Evolutionary conservation across 2,888 invertebrate genomes (phyloP).

Genomic region (Apomyelois bistriatella): DNA sequence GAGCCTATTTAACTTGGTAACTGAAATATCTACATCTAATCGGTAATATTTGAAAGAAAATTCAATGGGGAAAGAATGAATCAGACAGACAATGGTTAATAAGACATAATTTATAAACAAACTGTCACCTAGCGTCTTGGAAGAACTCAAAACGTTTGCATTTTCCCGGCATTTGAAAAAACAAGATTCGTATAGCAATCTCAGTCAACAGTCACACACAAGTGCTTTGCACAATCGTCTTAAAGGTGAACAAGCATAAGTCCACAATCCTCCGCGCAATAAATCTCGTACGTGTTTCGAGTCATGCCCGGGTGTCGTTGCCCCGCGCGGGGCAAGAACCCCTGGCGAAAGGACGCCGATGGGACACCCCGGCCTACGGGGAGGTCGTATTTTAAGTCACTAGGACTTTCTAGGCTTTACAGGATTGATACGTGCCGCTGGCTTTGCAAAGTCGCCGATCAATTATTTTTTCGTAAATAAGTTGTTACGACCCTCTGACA

Average conservation of each 20-base stretch:
- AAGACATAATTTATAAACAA: too few relatives aligned
- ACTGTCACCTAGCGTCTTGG: too few relatives aligned
- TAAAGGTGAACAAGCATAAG: conserved; percentile 8
- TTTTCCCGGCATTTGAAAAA: too few relatives aligned
- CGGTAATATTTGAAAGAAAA: too few relatives aligned
- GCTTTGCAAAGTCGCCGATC: background rate
- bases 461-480: too few relatives aligned
- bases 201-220: background rate
- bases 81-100: too few relatives aligned
- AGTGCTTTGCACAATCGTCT: background rate
- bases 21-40: too few relatives aligned
- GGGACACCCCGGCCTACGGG: conserved; percentile 14
- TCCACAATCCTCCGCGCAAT: background rate
- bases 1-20: too few relatives aligned
- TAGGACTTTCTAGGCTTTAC: background rate
- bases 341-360: conserved; percentile 46
- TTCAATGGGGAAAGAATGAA: too few relatives aligned
- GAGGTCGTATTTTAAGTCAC: background rate
- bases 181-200: background rate
- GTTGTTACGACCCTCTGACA: too few relatives aligned
- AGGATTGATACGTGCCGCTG: background rate
- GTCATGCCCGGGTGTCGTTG: conserved; percentile 27
- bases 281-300: conserved; percentile 1
- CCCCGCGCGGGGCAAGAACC: conserved; percentile 20
- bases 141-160: too few relatives aligned